Evolutionary conservation across 2,113 vertebrate species (phyloP), one percentile per base, ranked within the genome.

Genomic region (Phrynocephalus versicolor): DNA sequence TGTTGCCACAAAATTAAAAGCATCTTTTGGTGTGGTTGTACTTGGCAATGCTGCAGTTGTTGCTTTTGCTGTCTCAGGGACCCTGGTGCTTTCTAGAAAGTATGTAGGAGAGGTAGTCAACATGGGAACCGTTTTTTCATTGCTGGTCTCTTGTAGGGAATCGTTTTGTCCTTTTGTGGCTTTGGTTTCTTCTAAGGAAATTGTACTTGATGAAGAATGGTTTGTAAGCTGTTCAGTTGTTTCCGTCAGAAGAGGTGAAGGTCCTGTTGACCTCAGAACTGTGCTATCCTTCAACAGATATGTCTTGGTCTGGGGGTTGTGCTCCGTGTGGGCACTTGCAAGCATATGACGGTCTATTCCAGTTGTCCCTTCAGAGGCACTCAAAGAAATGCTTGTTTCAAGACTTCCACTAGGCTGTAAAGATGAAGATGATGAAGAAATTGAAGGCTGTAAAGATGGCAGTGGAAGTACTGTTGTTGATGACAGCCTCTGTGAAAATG

Each of bases 401-500:
- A 60, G 81, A 0, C 10, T 77, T 0, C 71, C 37, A 0, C 37
- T 79, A 57, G 94, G 85, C 27, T 88, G 88, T 0, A 57, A 67
- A 71, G 25, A 41, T 14, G 13, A 62, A 3, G 64, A 83, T 60
- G 67, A 0, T 0, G 94, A 73, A 1, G 93, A 92, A 6, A 79
- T 85, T 9, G 91, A 89, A 0, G 92, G 93, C 86, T 83, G 89
- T 6, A 73, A 60, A 79, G 94, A 88, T 62, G 84, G 1, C 39
- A 85, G 74, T 0, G 88, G 88, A 0, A 90, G 85, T 64, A 84
- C 1, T 23, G 90, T 81, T 64, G 85, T 45, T 71, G 90, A 55
- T 0, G 90, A 90, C 3, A 89, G 87, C 62, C 88, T 93, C 30
- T 90, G 73, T 23, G 83, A 89, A 35, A 91, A 85, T 67, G 93